Evolutionary conservation across 1,140 invertebrate genomes (phyloP).

Genomic region (Magallana angulata): DNA sequence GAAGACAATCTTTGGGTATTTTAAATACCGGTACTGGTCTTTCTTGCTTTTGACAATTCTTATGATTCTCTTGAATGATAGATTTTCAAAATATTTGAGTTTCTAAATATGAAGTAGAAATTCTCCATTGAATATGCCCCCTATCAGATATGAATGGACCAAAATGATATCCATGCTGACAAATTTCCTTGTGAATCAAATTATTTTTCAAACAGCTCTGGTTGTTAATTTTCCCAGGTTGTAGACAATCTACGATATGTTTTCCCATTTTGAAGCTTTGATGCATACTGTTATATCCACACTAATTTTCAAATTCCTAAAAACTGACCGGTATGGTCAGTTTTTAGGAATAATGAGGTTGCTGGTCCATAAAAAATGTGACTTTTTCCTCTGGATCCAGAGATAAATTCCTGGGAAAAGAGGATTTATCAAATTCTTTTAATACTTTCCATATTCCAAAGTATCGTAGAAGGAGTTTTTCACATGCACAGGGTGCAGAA

Average conservation of each 20-base stretch:
- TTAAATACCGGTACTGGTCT: neutral
- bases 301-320: conserved; percentile 47
- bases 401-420: neutral
- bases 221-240: neutral
- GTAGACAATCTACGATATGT: neutral
- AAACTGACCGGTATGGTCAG: too few relatives aligned
- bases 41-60: conserved; percentile 28
- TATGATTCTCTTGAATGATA: conserved; percentile 10
- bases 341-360: conserved; percentile 14
- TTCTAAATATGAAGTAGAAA: conserved; percentile 50
- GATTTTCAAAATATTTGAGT: conserved; percentile 29
- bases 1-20: neutral
- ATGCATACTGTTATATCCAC: conserved; percentile 50
- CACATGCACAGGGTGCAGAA: neutral
- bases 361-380: conserved; percentile 46
- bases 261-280: conserved; percentile 40
- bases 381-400: neutral
- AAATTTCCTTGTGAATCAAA: neutral
- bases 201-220: conserved; percentile 17
- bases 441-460: neutral
- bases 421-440: neutral
- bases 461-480: neutral
- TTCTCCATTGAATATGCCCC: conserved; percentile 44
- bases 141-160: conserved; percentile 32
- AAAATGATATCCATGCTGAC: conserved; percentile 29